phyloP scores from a whole-genome alignment of 2,113 vertebrate species.

The Perca fluviatilis region DNA sequence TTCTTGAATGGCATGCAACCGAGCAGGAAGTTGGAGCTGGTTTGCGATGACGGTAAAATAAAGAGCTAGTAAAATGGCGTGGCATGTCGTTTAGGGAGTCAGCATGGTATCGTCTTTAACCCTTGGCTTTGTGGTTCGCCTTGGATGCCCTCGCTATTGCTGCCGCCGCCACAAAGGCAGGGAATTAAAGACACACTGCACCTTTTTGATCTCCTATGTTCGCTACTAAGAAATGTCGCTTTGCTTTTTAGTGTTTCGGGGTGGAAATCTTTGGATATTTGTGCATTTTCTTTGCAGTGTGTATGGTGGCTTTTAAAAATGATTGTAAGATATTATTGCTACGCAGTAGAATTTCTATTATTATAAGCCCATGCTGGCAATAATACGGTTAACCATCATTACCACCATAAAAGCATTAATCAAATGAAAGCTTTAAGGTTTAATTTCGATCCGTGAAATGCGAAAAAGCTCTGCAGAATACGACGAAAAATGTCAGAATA shows the following conservation, averaged over 20 bases:
- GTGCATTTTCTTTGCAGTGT: constrained; percentile 36
- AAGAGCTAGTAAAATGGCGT: constrained; percentile 82
- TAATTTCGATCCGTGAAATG: neutral
- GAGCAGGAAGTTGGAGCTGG: constrained; percentile 76
- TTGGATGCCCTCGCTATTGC: constrained; percentile 62
- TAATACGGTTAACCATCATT: neutral
- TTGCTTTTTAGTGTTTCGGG: constrained; percentile 38
- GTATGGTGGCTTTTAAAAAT: constrained; percentile 33
- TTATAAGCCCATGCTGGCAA: neutral
- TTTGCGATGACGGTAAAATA: constrained; percentile 64
- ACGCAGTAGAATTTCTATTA: neutral
- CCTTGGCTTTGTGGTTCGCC: constrained; percentile 75
- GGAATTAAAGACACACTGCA: constrained; percentile 71
- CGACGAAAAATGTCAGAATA: constrained; percentile 1
- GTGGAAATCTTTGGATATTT: constrained; percentile 53
- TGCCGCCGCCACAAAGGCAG: constrained; percentile 48
- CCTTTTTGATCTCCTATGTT: constrained; percentile 39
- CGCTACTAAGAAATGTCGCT: constrained; percentile 23
- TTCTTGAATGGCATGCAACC: constrained; percentile 70
- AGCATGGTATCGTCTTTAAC: constrained; percentile 77
- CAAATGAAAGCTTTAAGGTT: neutral
- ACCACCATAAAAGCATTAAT: neutral
- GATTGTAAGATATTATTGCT: constrained; percentile 27
- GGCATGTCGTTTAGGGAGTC: constrained; percentile 67
- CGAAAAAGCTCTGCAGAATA: constrained; percentile 26